Conservation (phyloP, 2,797 vertebrate species). For the Sphenopsis melanotis region DNA sequence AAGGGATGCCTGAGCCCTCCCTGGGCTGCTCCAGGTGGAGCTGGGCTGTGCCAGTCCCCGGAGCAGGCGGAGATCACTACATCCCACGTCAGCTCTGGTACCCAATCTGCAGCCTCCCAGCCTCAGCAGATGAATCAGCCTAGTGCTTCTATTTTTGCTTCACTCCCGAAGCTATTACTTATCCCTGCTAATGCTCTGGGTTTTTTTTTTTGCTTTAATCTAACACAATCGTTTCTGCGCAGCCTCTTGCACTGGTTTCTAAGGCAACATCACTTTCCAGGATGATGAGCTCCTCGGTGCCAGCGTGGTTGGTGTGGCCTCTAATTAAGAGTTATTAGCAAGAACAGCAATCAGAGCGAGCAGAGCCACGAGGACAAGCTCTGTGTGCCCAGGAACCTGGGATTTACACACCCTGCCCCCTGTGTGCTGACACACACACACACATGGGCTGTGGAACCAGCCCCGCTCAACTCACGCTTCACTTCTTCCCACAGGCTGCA, state of each 20-base stretch:
- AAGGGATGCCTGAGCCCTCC: not conserved
- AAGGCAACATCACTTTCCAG: slow-evolving; percentile 81
- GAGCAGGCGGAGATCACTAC: not conserved
- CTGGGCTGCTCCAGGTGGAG: not conserved
- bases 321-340: slow-evolving; percentile 67
- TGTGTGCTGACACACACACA: not conserved
- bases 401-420: accelerated
- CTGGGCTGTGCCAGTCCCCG: not conserved
- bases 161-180: slow-evolving; percentile 28
- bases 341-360: not conserved
- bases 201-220: not conserved
- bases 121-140: slow-evolving; percentile 30
- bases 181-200: slow-evolving; percentile 50
- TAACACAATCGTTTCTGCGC: slow-evolving; percentile 69
- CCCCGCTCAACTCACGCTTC: not conserved
- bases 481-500: not conserved
- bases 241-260: slow-evolving; percentile 70
- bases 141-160: slow-evolving; percentile 48
- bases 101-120: slow-evolving; percentile 6
- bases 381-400: not conserved
- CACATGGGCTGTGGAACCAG: not conserved
- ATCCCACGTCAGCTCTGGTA: not conserved
- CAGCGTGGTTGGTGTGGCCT: not conserved
- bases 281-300: slow-evolving; percentile 77
- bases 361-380: not conserved